Conservation (phyloP, 2,113 vertebrate genomes). For the Smithornis capensis region DNA sequence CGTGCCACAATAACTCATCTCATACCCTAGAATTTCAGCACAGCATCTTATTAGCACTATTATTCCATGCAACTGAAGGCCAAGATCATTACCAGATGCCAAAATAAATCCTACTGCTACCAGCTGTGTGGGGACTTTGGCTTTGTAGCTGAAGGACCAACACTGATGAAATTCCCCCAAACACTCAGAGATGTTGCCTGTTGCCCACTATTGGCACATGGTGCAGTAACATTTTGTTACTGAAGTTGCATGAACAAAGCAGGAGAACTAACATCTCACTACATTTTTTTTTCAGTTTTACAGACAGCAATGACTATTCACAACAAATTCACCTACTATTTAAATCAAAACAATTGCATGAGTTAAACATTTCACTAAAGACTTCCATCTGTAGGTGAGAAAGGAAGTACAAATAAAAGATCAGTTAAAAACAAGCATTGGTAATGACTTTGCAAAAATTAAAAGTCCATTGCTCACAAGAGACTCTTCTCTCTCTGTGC, state of each 20-base stretch:
- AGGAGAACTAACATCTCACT: neutral
- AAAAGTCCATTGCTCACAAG: neutral
- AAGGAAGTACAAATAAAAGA: neutral
- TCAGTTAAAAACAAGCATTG: neutral
- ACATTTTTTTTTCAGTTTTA: neutral
- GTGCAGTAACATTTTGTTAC: neutral
- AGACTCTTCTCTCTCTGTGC: neutral
- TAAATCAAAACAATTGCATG: neutral
- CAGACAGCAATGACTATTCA: neutral
- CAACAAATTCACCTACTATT: neutral
- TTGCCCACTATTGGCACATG: neutral
- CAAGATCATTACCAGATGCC: neutral
- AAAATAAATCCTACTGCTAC: neutral
- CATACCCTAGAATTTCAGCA: neutral
- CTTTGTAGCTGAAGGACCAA: neutral
- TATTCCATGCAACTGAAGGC: neutral
- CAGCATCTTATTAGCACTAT: neutral
- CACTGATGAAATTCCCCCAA: neutral
- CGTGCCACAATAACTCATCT: neutral
- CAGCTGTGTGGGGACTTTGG: neutral
- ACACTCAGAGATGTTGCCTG: neutral
- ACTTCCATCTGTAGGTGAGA: neutral
- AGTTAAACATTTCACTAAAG: neutral
- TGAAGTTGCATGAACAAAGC: neutral
- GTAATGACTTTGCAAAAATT: neutral